Evolutionary conservation across 2,888 invertebrate species (phyloP).

Genomic region (Drosophila meridionalis): DNA sequence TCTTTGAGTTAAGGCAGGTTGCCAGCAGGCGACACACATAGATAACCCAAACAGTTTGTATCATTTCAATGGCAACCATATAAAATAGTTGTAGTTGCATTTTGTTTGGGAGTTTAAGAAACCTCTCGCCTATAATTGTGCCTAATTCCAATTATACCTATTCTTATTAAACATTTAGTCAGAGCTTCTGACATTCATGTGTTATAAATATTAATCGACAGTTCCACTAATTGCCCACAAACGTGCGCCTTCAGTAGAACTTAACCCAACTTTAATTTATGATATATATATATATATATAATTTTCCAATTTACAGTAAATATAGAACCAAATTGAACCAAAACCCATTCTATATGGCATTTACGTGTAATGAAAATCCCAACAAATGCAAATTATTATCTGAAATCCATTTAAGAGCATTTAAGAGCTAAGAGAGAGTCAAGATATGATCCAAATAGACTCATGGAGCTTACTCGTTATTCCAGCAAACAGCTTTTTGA

Average conservation of each 20-base stretch:
- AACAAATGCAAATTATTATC: slow-evolving; percentile 33
- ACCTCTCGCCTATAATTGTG: neutral
- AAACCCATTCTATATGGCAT: slow-evolving; percentile 20
- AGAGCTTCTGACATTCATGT: neutral
- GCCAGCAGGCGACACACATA: slow-evolving; percentile 1
- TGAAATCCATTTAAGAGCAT: slow-evolving; percentile 4
- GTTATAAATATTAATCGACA: slow-evolving; percentile 7
- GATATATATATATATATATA: neutral
- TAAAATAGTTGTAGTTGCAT: neutral
- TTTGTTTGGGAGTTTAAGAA: neutral
- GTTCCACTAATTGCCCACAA: neutral
- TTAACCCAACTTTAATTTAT: neutral
- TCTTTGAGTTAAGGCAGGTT: slow-evolving; percentile 21
- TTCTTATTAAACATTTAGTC: neutral
- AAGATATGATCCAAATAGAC: slow-evolving; percentile 24
- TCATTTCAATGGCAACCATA: neutral
- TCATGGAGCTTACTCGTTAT: slow-evolving; percentile 10
- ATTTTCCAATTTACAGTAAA: slow-evolving; percentile 4
- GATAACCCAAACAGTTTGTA: slow-evolving; percentile 1
- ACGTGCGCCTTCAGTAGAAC: neutral
- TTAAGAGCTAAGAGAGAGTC: slow-evolving; percentile 1
- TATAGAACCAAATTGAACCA: neutral
- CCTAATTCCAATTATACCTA: neutral
- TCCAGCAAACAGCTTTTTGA: slow-evolving; percentile 10
- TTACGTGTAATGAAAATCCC: slow-evolving; percentile 36